Evolutionary conservation across 1,140 invertebrate genomes (phyloP).

Genomic region (Brachionus koreanus): DNA sequence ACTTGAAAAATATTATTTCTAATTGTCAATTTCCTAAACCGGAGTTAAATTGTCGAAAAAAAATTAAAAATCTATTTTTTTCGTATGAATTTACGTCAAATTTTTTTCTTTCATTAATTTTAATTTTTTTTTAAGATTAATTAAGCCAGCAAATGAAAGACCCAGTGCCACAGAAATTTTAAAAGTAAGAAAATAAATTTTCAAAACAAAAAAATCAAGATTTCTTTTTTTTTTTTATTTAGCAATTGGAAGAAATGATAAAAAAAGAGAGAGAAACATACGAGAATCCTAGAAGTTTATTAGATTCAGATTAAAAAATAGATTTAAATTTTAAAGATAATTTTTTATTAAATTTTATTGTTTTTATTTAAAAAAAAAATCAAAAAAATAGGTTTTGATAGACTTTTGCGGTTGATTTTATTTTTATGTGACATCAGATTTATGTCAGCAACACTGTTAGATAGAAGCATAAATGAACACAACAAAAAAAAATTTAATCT

Average conservation of each 20-base stretch:
- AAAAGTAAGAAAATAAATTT: background rate
- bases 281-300: background rate
- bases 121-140: background rate
- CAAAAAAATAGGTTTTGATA: too few species aligned
- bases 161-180: background rate
- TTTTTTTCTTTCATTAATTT: background rate
- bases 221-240: background rate
- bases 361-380: too few species aligned
- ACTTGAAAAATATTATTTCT: background rate
- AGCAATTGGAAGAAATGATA: background rate
- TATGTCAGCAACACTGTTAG: too few species aligned
- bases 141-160: conserved; percentile 14
- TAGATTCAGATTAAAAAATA: background rate
- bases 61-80: background rate
- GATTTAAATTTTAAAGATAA: background rate
- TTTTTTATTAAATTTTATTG: too few species aligned
- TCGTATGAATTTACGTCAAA: background rate
- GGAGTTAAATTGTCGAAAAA: background rate
- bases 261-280: conserved; percentile 10
- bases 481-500: too few species aligned
- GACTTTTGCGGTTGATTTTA: too few species aligned
- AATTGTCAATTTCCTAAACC: background rate
- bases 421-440: too few species aligned
- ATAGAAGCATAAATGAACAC: too few species aligned
- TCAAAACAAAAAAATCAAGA: background rate